Conservation (phyloP, 2,888 invertebrate genomes). For the Chydorus sphaericus region DNA sequence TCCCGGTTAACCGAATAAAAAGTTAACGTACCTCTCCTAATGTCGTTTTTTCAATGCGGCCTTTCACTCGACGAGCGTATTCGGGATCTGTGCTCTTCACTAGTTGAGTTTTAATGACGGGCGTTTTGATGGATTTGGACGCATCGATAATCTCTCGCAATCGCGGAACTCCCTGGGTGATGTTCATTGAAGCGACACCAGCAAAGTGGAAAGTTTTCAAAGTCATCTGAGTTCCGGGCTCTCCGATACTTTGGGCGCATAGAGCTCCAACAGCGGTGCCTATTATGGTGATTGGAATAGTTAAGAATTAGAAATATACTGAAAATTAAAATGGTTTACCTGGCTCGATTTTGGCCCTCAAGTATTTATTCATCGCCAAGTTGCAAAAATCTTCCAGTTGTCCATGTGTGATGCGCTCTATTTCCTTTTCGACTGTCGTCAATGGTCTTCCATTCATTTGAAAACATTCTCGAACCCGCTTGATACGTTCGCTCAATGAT, state of each 20-base stretch:
- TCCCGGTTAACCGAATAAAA: neutral
- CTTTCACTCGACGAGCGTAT: conserved; percentile 81
- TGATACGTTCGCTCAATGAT: conserved; percentile 28
- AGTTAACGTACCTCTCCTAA: conserved; percentile 74
- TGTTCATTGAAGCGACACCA: conserved; percentile 99
- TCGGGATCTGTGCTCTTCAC: conserved; percentile 59
- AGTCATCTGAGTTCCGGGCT: conserved; percentile 99
- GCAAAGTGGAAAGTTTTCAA: conserved; percentile 99
- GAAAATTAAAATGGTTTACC: conserved; percentile 31
- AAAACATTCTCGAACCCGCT: conserved; percentile 19
- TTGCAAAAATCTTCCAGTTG: conserved; percentile 61
- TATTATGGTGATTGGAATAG: no score
- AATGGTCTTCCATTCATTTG: conserved; percentile 16
- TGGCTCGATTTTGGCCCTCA: conserved; percentile 75
- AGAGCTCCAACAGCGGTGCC: conserved; percentile 95
- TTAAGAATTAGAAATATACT: no score
- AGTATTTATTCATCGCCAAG: conserved; percentile 74
- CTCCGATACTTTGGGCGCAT: conserved; percentile 95
- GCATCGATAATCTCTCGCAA: conserved; percentile 99
- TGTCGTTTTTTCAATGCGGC: conserved; percentile 86
- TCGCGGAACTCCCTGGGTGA: conserved; percentile 74
- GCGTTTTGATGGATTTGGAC: conserved; percentile 83
- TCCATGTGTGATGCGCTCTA: conserved; percentile 48
- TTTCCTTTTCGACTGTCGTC: conserved; percentile 24
- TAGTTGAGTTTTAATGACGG: conserved; percentile 83